Percentiles rank a stretch among this genome's conserved stretches.
Evolutionary conservation across 2,797 vertebrate genomes (phyloP).

Genomic region (Brotula barbata): DNA sequence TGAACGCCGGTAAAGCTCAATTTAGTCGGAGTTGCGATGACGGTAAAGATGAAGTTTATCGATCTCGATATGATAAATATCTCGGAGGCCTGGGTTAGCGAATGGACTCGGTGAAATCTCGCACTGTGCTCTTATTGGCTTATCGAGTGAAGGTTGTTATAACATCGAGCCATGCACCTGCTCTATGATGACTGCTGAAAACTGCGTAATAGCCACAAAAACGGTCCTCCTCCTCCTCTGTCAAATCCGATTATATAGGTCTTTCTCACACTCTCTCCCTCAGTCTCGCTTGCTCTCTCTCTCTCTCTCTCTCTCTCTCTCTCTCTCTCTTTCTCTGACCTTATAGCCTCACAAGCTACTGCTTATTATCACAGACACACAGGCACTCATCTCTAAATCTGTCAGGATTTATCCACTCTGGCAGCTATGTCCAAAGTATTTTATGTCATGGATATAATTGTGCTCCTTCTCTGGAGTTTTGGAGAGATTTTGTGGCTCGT

Average conservation of each 20-base stretch:
- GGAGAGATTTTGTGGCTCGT: slow-evolving; percentile 30
- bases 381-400: slow-evolving; percentile 56
- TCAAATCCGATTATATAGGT: slow-evolving; percentile 44
- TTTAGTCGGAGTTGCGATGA: slow-evolving; percentile 17
- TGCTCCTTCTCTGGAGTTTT: slow-evolving; percentile 42
- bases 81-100: slow-evolving; percentile 20
- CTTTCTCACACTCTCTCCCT: slow-evolving; percentile 5
- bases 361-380: slow-evolving; percentile 59
- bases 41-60: slow-evolving; percentile 29
- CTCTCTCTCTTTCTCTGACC: slow-evolving; percentile 38
- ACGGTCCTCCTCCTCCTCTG: slow-evolving; percentile 26
- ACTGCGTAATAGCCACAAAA: slow-evolving; percentile 26
- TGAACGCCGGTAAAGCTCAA: slow-evolving; percentile 6
- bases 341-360: slow-evolving; percentile 49
- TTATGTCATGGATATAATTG: slow-evolving; percentile 54
- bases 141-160: slow-evolving; percentile 38
- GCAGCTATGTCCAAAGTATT: slow-evolving; percentile 50
- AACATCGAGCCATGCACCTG: slow-evolving; percentile 37
- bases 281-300: slow-evolving; percentile 17
- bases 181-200: slow-evolving; percentile 29
- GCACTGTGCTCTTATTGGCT: slow-evolving; percentile 38
- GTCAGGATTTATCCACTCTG: slow-evolving; percentile 58
- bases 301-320: slow-evolving; percentile 1
- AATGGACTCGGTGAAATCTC: slow-evolving; percentile 32
- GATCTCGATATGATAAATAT: slow-evolving; percentile 41